Conservation (phyloP, 1,140 invertebrate species). For the Pseudomyrmex pallidus region DNA sequence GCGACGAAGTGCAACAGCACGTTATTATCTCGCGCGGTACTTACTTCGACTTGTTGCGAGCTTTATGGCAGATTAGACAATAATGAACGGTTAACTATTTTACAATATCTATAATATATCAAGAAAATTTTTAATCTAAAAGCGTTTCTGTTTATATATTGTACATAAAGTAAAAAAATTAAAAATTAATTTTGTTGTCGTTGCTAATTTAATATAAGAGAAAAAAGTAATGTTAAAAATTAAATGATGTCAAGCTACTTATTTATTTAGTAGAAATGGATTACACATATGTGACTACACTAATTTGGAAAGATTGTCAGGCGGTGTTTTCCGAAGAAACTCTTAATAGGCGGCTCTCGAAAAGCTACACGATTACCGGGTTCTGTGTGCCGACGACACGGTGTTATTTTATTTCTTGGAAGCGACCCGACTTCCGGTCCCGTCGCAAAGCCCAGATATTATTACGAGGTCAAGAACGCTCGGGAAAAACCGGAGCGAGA, state of each 20-base stretch:
- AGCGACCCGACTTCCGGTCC: conserved; percentile 73
- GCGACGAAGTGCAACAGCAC: background rate
- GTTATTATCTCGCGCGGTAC: conserved; percentile 1
- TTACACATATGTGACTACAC: conserved; percentile 9
- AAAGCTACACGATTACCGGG: conserved; percentile 34
- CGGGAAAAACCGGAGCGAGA: conserved; percentile 38
- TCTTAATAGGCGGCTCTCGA: conserved; percentile 28
- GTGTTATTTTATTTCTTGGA: conserved; percentile 76
- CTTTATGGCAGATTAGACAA: conserved; percentile 19
- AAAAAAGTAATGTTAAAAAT: too few relatives aligned
- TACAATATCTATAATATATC: background rate
- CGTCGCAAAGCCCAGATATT: conserved; percentile 42
- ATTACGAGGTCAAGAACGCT: conserved; percentile 56
- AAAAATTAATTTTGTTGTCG: too few relatives aligned
- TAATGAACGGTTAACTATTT: background rate
- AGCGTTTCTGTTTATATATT: background rate
- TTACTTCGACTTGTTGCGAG: background rate
- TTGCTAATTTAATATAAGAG: too few relatives aligned
- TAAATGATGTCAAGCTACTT: too few relatives aligned
- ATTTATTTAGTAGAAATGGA: too few relatives aligned
- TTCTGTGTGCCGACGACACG: conserved; percentile 35
- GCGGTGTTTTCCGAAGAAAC: conserved; percentile 39
- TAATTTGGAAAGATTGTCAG: conserved; percentile 12
- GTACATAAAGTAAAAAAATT: too few relatives aligned
- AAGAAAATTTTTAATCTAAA: background rate